A percentile compares a stretch with the other conserved stretches of the same genome.
These are phyloP conservation scores for Hirundichthys speculiger DNA, from an alignment of 2,113 vertebrate genomes.

Conservation along the genomic window DNA sequence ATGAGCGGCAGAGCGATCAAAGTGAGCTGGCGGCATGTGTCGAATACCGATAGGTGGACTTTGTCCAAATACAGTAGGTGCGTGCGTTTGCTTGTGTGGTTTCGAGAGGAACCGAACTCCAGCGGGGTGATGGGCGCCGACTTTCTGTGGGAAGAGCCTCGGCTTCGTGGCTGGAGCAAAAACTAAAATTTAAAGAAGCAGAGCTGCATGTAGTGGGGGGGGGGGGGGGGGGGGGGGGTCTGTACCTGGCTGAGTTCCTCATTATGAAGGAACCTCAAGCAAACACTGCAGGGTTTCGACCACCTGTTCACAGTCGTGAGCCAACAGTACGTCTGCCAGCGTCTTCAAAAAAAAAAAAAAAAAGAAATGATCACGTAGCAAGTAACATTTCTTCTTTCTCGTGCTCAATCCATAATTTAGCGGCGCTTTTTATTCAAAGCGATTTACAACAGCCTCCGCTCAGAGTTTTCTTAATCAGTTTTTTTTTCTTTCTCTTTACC, in stretches of 20 bases:
- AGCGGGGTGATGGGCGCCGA: not conserved
- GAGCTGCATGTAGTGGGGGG: not conserved
- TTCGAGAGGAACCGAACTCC: slow-evolving; percentile 6
- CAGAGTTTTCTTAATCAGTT: slow-evolving; percentile 24
- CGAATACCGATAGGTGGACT: slow-evolving; percentile 51
- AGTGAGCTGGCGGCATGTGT: slow-evolving; percentile 16
- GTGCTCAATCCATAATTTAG: slow-evolving; percentile 62
- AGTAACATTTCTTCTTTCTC: slow-evolving; percentile 48
- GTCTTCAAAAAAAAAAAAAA: slow-evolving; percentile 51
- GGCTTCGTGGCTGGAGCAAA: not conserved
- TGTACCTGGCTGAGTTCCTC: slow-evolving; percentile 29
- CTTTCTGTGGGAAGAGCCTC: not conserved
- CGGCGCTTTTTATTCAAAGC: slow-evolving; percentile 50
- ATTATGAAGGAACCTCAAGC: slow-evolving; percentile 48
- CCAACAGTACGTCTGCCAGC: slow-evolving; percentile 40
- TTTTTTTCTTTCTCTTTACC: too few relatives aligned
- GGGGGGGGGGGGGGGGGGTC: not conserved
- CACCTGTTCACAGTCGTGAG: slow-evolving; percentile 54
- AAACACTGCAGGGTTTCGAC: slow-evolving; percentile 47
- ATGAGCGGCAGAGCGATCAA: slow-evolving; percentile 40
- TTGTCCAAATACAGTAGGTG: slow-evolving; percentile 18
- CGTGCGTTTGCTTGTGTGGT: not conserved
- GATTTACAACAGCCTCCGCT: slow-evolving; percentile 30
- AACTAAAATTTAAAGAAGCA: not conserved
- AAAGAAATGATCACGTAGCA: slow-evolving; percentile 60